A percentile compares a stretch with the other conserved stretches of the same genome.
Conservation (phyloP, 2,888 invertebrate genomes). For the Tinea trinotella region DNA sequence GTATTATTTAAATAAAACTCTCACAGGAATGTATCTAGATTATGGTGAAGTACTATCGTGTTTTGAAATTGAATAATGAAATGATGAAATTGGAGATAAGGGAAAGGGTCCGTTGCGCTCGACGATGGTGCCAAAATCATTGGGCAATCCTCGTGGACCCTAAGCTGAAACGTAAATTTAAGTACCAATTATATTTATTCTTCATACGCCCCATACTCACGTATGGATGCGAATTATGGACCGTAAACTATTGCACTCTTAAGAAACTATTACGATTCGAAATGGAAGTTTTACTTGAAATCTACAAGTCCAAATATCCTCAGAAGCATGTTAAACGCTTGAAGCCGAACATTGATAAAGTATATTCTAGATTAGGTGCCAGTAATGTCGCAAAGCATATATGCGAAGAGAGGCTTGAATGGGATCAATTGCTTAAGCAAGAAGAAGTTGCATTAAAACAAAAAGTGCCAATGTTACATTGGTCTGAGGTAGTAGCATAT, state of each 20-base stretch:
- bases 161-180: conserved; percentile 29
- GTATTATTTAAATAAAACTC: too few relatives aligned
- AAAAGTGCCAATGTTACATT: conserved; percentile 22
- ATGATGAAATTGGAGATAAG: conserved; percentile 33
- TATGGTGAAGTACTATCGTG: too few relatives aligned
- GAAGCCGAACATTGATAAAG: conserved; percentile 27
- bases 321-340: conserved; percentile 33
- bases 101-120: conserved; percentile 38
- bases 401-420: conserved; percentile 33
- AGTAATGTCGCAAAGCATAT: conserved; percentile 33
- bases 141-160: conserved; percentile 31
- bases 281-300: conserved; percentile 33
- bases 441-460: conserved; percentile 31
- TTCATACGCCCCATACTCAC: conserved; percentile 44
- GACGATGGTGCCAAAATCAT: conserved; percentile 36
- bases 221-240: conserved; percentile 48
- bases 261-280: conserved; percentile 37
- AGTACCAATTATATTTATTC: conserved; percentile 38
- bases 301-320: conserved; percentile 40
- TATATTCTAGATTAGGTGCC: conserved; percentile 32
- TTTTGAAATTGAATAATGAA: conserved; percentile 24
- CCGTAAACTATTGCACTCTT: conserved; percentile 26
- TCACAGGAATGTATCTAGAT: too few relatives aligned
- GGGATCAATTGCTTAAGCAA: conserved; percentile 31
- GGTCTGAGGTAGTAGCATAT: conserved; percentile 30